Base-by-base conservation (phyloP, 2,113 vertebrate genomes). In the Prolemur simus region DNA sequence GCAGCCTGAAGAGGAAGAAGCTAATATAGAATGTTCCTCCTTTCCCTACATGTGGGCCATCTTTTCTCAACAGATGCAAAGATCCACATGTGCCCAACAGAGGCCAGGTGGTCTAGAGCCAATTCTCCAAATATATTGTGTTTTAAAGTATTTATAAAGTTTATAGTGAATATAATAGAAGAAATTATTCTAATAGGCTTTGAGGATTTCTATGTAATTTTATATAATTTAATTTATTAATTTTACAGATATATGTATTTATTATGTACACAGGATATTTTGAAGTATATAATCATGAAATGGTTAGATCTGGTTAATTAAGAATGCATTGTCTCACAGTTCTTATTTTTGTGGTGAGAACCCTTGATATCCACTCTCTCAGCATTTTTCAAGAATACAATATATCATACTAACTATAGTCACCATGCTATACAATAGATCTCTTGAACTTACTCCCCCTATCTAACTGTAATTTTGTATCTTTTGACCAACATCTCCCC, bases 81-180 rank as follows among this genome's bases (percentile, higher is more conserved):
- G 39, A 56, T 66, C 27, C 66, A 60, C 37, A 82, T 21, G 34
- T 71, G n/a, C 54, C 34, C 80, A 66, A 42, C 20, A 74, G 58
- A 84, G 37, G 8, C 10, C 47, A 80, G 0, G 6, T 64, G 76
- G n/a, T 58, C 73, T 58, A 77, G 91, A 87, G 91, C 64, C 77
- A 80, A 47, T 64, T 94, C 49, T 42, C 21, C 74, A 96, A 77
- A 89, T 52, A 86, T 21, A 60, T 56, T 92, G 21, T 80, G 8
- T 47, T 89, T 94, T 83, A 91, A 82, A 39, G 39, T 63, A 71
- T 64, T 87, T 82, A 64, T 81, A 89, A 91, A 83, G n/a, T 56
- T 91, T 94, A 80, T 27, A 73, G 39, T 34, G 56, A 86, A 73
- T 88, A 80, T 54, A 54, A 82, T 4, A 25, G 47, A 96, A 88